A percentile compares a stretch with the other conserved stretches of the same genome.
These are phyloP conservation scores for Cheumatopsyche charites DNA, from an alignment of 1,140 invertebrate species.

Conservation along the genomic window DNA sequence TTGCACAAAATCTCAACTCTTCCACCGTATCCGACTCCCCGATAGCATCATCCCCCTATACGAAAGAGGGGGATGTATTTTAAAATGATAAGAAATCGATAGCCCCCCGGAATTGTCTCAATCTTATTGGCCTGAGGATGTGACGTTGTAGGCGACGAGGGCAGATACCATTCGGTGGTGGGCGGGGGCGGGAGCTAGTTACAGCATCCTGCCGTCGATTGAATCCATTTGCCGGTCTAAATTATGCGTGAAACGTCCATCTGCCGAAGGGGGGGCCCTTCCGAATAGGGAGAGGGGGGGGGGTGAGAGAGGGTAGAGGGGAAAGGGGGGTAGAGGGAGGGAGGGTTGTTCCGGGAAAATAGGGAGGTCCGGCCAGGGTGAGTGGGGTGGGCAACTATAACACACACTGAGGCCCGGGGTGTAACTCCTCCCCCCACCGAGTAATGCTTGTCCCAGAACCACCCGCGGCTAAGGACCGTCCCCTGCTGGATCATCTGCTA, in stretches of 20 bases:
- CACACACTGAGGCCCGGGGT: slow-evolving; percentile 26
- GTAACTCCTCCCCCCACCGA: background rate
- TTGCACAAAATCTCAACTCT: background rate
- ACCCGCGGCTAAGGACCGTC: slow-evolving; percentile 28
- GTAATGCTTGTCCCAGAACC: slow-evolving; percentile 1
- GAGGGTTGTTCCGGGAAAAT: no score
- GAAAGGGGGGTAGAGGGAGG: background rate
- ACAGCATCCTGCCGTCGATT: slow-evolving; percentile 47
- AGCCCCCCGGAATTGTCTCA: slow-evolving; percentile 28
- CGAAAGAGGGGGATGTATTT: slow-evolving; percentile 9
- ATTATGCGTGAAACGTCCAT: slow-evolving; percentile 50
- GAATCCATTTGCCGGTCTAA: slow-evolving; percentile 49
- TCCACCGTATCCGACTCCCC: background rate
- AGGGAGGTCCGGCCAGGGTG: background rate
- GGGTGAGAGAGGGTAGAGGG: slow-evolving; percentile 8
- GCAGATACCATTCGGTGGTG: no score
- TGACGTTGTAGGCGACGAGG: slow-evolving; percentile 23
- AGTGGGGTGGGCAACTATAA: slow-evolving; percentile 35
- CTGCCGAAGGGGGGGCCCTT: slow-evolving; percentile 32
- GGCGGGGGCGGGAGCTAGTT: slow-evolving; percentile 42
- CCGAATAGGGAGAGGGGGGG: background rate
- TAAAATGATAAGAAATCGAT: slow-evolving; percentile 40
- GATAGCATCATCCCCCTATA: background rate
- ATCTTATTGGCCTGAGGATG: slow-evolving; percentile 32
- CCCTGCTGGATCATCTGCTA: slow-evolving; percentile 39